These are phyloP conservation scores for Caenorhabditis uteleia DNA, from an alignment of 2,888 invertebrate genomes.

Conservation along the genomic window DNA sequence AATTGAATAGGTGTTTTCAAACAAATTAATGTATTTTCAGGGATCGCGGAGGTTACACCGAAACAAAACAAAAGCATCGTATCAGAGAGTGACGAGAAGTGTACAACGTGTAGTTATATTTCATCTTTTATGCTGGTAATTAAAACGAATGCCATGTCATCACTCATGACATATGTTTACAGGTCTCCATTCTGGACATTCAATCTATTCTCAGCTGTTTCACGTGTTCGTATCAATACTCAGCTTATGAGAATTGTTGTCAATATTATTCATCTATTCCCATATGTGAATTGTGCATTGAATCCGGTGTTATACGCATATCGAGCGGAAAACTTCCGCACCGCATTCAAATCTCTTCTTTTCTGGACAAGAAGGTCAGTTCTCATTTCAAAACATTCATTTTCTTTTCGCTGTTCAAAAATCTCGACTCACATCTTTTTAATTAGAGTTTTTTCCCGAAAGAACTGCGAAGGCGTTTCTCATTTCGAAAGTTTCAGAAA, in stretches of 20 bases:
- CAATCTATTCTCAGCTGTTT: conserved; percentile 66
- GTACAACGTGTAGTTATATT: conserved; percentile 68
- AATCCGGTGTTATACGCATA: conserved; percentile 67
- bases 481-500: conserved; percentile 20
- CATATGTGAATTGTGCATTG: conserved; percentile 68
- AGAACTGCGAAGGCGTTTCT: not conserved
- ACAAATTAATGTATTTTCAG: conserved; percentile 17
- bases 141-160: no score
- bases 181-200: conserved; percentile 68
- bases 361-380: conserved; percentile 45
- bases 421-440: not conserved
- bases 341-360: conserved; percentile 62
- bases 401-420: not conserved
- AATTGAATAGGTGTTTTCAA: not conserved
- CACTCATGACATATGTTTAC: conserved; percentile 3
- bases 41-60: conserved; percentile 60
- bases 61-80: conserved; percentile 58
- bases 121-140: conserved; percentile 67
- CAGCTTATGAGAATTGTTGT: conserved; percentile 65
- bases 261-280: conserved; percentile 67
- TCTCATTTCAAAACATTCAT: not conserved
- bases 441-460: not conserved
- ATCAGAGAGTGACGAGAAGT: conserved; percentile 66
- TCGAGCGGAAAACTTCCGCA: conserved; percentile 65
- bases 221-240: conserved; percentile 59